phyloP scores from a whole-genome alignment of 2,113 vertebrate genomes.

The Saguinus midas region DNA sequence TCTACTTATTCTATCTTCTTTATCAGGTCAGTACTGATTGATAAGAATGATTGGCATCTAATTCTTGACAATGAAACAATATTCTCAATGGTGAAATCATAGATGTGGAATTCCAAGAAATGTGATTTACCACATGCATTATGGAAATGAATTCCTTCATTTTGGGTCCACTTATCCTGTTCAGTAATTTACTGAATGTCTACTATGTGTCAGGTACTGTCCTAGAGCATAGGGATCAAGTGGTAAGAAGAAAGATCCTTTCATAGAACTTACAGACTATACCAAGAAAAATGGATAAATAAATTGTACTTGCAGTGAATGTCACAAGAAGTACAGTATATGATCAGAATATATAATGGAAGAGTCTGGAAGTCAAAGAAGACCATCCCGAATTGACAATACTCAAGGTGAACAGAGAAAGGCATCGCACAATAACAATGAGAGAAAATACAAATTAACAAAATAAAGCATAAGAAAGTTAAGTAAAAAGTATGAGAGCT shows the following conservation, averaged over 20 bases:
- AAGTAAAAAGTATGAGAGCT: not conserved
- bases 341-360: not conserved
- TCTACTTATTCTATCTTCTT: not conserved
- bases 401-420: not conserved
- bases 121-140: not conserved
- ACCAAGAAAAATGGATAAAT: not conserved
- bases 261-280: not conserved
- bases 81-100: not conserved
- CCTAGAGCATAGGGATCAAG: not conserved
- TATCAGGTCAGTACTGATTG: not conserved
- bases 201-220: not conserved
- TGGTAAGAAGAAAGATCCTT: not conserved
- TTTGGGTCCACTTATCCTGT: not conserved
- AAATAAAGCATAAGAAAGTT: not conserved
- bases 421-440: no score
- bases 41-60: not conserved
- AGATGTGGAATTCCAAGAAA: not conserved
- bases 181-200: not conserved
- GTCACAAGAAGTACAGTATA: fast-evolving
- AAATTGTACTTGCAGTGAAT: not conserved
- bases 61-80: not conserved
- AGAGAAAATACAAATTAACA: not conserved
- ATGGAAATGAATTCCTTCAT: not conserved
- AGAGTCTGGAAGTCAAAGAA: not conserved
- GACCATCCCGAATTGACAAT: fast-evolving